Evolutionary conservation across 2,888 invertebrate species (phyloP).

Genomic region (Mimas tiliae): DNA sequence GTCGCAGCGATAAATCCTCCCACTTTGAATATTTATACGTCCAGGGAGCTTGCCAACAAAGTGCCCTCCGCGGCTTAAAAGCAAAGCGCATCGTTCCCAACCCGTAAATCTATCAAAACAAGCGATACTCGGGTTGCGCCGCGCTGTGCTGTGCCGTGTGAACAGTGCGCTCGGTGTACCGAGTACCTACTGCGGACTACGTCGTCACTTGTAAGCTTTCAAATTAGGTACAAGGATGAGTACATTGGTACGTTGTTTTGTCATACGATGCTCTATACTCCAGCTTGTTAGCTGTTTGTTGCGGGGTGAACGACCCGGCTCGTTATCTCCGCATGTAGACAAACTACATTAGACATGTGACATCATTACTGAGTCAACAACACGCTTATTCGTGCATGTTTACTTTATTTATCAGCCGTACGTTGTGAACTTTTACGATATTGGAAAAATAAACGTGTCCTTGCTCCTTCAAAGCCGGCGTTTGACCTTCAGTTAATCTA

Average conservation of each 20-base stretch:
- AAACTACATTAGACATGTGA: constrained; percentile 74
- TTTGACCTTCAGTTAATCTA: constrained; percentile 16
- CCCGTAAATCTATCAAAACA: constrained; percentile 58
- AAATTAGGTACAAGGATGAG: constrained; percentile 63
- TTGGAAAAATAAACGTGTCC: constrained; percentile 29
- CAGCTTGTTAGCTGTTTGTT: constrained; percentile 44
- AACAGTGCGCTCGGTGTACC: constrained; percentile 40
- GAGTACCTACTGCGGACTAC: constrained; percentile 31
- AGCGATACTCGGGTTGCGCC: neutral
- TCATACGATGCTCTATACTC: constrained; percentile 62
- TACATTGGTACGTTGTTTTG: constrained; percentile 59
- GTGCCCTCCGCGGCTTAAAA: constrained; percentile 49
- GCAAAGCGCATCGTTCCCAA: constrained; percentile 50
- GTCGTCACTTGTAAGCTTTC: constrained; percentile 63
- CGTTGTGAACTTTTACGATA: constrained; percentile 31
- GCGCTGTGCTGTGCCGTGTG: constrained; percentile 36
- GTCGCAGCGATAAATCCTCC: constrained; percentile 51
- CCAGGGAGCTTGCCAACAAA: constrained; percentile 52
- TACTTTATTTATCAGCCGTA: constrained; percentile 52
- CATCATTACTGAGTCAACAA: constrained; percentile 71
- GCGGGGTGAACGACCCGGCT: constrained; percentile 69
- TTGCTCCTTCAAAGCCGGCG: constrained; percentile 26
- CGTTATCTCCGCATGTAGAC: constrained; percentile 73
- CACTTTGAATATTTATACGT: constrained; percentile 49
- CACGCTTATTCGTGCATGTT: constrained; percentile 54